phyloP scores from a whole-genome alignment of 1,140 invertebrate genomes.

The Melitaea cinxia region DNA sequence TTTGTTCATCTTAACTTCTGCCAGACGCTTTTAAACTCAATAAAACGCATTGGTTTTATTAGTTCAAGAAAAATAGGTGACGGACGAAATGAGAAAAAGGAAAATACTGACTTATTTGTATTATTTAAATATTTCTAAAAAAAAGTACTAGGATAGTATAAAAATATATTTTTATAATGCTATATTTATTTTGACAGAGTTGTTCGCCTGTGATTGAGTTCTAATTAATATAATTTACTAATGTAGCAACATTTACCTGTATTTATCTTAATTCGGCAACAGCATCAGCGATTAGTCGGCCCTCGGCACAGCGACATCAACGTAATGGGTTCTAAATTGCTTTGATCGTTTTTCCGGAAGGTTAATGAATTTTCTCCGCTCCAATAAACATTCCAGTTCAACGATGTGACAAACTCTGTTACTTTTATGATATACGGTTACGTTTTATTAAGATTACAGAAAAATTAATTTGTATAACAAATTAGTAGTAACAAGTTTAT shows the following conservation, averaged over 20 bases:
- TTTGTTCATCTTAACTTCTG: no score
- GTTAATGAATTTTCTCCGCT: conserved; percentile 75
- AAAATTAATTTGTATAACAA: not conserved
- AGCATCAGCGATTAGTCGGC: conserved; percentile 32
- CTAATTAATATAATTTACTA: not conserved
- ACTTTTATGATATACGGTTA: conserved; percentile 27
- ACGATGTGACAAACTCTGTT: conserved; percentile 29
- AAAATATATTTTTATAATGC: no score
- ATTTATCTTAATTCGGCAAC: conserved; percentile 26
- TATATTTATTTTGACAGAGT: no score
- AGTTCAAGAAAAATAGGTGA: no score
- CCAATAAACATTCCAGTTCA: conserved; percentile 60
- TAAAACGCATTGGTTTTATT: no score
- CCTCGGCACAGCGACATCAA: conserved; percentile 36
- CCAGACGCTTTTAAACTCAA: no score
- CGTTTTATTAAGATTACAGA: not conserved
- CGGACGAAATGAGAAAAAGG: no score
- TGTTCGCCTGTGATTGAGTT: not conserved
- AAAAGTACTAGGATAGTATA: no score
- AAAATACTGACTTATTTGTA: no score
- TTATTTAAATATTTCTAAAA: no score
- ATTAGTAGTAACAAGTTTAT: no score
- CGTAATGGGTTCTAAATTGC: conserved; percentile 67
- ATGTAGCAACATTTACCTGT: not conserved
- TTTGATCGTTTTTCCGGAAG: conserved; percentile 78